phyloP scores from a whole-genome alignment of 2,797 vertebrate genomes.

The Enteromius trimaculatus region DNA sequence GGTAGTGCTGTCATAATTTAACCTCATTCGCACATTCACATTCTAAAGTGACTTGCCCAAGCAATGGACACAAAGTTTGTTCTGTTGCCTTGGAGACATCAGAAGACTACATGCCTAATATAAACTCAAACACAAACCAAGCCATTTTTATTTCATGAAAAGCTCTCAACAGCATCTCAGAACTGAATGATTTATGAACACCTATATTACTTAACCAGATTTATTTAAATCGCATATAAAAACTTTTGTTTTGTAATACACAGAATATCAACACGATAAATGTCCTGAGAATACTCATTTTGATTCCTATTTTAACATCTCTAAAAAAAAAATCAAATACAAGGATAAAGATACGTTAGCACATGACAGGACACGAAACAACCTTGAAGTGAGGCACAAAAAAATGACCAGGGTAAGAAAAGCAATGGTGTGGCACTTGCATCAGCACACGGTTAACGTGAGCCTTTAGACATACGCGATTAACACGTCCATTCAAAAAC shows the following conservation, averaged over 20 bases:
- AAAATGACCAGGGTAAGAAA: not conserved
- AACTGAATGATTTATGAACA: not conserved
- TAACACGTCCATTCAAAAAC: not conserved
- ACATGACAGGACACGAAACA: not conserved
- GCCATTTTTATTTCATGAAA: not conserved
- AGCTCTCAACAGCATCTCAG: not conserved
- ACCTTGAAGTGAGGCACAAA: not conserved
- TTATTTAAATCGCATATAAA: constrained; percentile 29
- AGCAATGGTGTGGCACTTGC: not conserved
- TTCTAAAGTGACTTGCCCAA: not conserved
- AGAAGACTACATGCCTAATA: not conserved
- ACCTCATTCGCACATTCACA: constrained; percentile 22
- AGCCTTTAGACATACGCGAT: not conserved
- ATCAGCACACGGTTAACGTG: not conserved
- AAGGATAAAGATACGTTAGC: constrained; percentile 3
- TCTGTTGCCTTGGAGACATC: constrained; percentile 7
- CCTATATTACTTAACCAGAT: not conserved
- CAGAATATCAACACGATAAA: constrained; percentile 3
- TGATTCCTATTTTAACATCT: not conserved
- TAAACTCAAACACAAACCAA: not conserved
- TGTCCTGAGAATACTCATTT: not conserved
- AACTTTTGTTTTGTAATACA: constrained; percentile 28
- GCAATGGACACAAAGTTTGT: not conserved
- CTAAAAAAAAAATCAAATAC: not conserved
- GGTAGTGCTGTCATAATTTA: constrained; percentile 35